Base-by-base conservation (phyloP, 1,140 invertebrate genomes). In the Drosophila nebulosa region DNA sequence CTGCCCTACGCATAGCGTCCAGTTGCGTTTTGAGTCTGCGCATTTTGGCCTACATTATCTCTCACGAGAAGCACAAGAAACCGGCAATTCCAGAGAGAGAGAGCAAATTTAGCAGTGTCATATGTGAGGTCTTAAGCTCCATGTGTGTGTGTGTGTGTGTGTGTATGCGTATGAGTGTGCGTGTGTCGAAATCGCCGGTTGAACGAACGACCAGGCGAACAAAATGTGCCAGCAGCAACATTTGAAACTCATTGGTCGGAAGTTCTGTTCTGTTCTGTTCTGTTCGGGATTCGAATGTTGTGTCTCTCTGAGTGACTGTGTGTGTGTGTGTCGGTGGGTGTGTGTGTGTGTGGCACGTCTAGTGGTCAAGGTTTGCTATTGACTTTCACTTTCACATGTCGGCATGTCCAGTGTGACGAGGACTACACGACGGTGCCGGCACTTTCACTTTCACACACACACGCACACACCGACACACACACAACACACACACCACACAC, bases 361-460 rank as follows among this genome's bases (percentile, higher is more conserved):
- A 75, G 79, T 90, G 89, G 89, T 90, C 89, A 90, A 90, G 89
- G 89, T 90, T 90, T 83, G 64, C 67, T 73, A 89, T 79, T 85
- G 80, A 90, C 89, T 90, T 90, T 90, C 89, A 89, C 89, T 90
- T 88, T 90, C 69, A 74, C 71, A 83, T 79, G 79, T 84, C 79
- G 67, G 68, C 74, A 68, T 71, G 64, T 74, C 76, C 56, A 53
- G 59, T 42, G 57, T 69, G 79, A 64, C 74, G 74, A 80, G 77
- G 64, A 64, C 79, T 9, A 32, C 10, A 12, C 30, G 30, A 32
- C 65, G 68, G 77, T 69, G 78, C 78, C 83, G 83, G 83, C 83
- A 88, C 75, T 88, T 88, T 89, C 85, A 60, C 79, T 81, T 81
- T 81, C 78, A 35, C 61, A 68, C 65, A 88, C 69, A 63, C 81